phyloP scores from a whole-genome alignment of 2,888 invertebrate species.

The Drosophila mayaguana region DNA sequence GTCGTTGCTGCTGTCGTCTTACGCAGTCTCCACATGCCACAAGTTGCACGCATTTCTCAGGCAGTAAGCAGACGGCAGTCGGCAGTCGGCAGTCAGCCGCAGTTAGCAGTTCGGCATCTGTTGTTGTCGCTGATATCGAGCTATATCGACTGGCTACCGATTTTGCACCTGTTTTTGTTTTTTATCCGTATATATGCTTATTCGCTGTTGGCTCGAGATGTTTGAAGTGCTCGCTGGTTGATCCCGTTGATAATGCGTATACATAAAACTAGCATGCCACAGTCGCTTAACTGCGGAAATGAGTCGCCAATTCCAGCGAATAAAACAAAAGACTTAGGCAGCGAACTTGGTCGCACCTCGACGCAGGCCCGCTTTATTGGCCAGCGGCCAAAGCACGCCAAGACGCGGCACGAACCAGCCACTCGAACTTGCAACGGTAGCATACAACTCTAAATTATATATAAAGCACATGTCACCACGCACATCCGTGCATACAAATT shows the following conservation, averaged over 20 bases:
- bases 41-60: slow-evolving; percentile 79
- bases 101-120: slow-evolving; percentile 42
- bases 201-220: slow-evolving; percentile 50
- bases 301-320: slow-evolving; percentile 75
- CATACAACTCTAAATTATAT: slow-evolving; percentile 83
- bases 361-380: slow-evolving; percentile 50
- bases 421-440: slow-evolving; percentile 59
- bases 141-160: slow-evolving; percentile 76
- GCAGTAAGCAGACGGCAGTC: slow-evolving; percentile 17
- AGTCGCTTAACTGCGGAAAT: slow-evolving; percentile 72
- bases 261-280: slow-evolving; percentile 80
- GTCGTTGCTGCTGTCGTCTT: slow-evolving; percentile 49
- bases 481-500: slow-evolving; percentile 83
- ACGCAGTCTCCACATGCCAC: slow-evolving; percentile 64
- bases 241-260: slow-evolving; percentile 75
- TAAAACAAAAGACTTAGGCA: slow-evolving; percentile 68
- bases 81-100: slow-evolving; percentile 22
- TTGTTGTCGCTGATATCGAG: slow-evolving; percentile 50
- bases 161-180: slow-evolving; percentile 70
- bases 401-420: slow-evolving; percentile 69
- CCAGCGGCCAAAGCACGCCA: slow-evolving; percentile 70
- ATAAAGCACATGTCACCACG: slow-evolving; percentile 83
- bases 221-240: slow-evolving; percentile 58
- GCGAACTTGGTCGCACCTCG: slow-evolving; percentile 61
- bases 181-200: background rate